Evolutionary conservation across 2,888 invertebrate genomes (phyloP).

Genomic region (Caenorhabditis angaria): DNA sequence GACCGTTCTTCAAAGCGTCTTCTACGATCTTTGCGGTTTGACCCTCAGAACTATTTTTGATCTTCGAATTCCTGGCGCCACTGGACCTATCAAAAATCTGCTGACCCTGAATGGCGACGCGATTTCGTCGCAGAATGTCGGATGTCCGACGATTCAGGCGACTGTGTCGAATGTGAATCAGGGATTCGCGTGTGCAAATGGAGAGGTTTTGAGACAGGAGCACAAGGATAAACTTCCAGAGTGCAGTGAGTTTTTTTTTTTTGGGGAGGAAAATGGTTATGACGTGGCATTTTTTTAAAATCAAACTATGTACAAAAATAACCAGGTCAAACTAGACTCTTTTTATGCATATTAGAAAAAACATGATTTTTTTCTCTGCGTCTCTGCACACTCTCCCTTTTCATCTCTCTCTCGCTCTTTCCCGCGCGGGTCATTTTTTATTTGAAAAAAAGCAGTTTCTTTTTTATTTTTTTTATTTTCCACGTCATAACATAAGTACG

Average conservation of each 20-base stretch:
- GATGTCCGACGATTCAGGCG: conserved; percentile 49
- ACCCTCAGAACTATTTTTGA: conserved; percentile 92
- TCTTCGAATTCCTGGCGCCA: conserved; percentile 84
- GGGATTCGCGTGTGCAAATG: conserved; percentile 91
- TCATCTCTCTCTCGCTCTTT: too few species aligned
- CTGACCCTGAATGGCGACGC: conserved; percentile 61
- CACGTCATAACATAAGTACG: too few species aligned
- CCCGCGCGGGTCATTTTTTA: too few species aligned
- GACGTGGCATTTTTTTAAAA: too few species aligned
- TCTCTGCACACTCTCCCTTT: too few species aligned
- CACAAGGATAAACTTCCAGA: conserved; percentile 83
- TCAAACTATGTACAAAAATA: background rate
- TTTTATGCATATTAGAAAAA: too few species aligned
- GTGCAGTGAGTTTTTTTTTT: conserved; percentile 80
- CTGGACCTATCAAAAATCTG: conserved; percentile 63
- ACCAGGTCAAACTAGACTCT: background rate
- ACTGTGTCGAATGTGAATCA: conserved; percentile 79
- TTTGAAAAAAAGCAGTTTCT: too few species aligned
- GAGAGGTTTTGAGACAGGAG: conserved; percentile 92
- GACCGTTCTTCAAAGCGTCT: conserved; percentile 86
- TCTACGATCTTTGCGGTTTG: conserved; percentile 93
- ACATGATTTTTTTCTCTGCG: too few species aligned
- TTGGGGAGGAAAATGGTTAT: background rate
- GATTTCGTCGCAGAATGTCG: conserved; percentile 56
- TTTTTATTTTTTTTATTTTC: too few species aligned